These are phyloP conservation scores for Sebastes elongatus DNA, from an alignment of 2,797 vertebrate genomes.

Conservation along the genomic window DNA sequence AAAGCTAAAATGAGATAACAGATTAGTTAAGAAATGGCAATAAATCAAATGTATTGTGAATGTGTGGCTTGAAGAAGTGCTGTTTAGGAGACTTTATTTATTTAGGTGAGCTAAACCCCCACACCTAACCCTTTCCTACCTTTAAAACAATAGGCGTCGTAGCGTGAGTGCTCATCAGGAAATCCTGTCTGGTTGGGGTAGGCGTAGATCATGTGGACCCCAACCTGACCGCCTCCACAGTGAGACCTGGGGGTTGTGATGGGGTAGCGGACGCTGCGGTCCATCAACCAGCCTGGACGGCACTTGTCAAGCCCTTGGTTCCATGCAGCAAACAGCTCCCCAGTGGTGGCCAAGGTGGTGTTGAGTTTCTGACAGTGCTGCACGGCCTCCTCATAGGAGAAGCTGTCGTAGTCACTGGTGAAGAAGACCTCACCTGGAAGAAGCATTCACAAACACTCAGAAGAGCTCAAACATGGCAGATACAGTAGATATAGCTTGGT, in stretches of 20 bases:
- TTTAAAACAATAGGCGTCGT: constrained; percentile 94
- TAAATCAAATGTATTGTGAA: not conserved
- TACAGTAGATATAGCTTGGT: not conserved
- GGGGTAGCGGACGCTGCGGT: constrained; percentile 93
- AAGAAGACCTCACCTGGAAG: constrained; percentile 91
- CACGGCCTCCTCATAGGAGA: constrained; percentile 90
- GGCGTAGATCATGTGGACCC: constrained; percentile 89
- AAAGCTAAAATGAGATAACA: not conserved
- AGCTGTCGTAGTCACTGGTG: constrained; percentile 85
- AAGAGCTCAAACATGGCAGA: not conserved
- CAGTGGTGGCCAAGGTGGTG: constrained; percentile 88
- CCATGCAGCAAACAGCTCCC: constrained; percentile 92
- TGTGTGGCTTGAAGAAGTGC: too few species aligned
- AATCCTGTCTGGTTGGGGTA: constrained; percentile 92
- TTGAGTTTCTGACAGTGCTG: constrained; percentile 88
- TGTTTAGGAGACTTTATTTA: not conserved
- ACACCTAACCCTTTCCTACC: constrained; percentile 71
- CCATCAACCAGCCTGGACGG: constrained; percentile 91
- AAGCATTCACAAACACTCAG: not conserved
- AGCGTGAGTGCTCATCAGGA: constrained; percentile 86
- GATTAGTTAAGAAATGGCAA: not conserved
- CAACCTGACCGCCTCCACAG: constrained; percentile 88
- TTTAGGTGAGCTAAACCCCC: not conserved
- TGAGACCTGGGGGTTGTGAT: constrained; percentile 84
- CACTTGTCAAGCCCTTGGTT: constrained; percentile 91